phyloP scores from a whole-genome alignment of 2,113 vertebrate genomes.

The Etheostoma cragini region DNA sequence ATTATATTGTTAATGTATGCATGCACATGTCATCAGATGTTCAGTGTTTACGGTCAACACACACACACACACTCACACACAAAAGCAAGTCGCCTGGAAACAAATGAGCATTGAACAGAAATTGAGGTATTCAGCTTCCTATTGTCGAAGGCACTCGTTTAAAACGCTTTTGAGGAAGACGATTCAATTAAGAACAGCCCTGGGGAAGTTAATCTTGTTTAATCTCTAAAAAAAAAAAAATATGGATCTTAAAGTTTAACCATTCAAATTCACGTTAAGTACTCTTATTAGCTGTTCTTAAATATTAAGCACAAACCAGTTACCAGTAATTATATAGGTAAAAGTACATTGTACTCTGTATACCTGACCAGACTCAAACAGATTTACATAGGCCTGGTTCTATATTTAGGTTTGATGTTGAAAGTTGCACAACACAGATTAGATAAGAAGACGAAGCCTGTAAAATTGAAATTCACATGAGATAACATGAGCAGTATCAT shows the following conservation, averaged over 20 bases:
- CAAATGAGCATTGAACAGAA: slow-evolving; percentile 47
- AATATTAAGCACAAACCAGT: neutral
- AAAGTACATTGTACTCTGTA: neutral
- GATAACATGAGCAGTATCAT: slow-evolving; percentile 10
- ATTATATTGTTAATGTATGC: slow-evolving; percentile 22
- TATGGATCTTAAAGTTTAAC: neutral
- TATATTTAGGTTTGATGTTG: slow-evolving; percentile 31
- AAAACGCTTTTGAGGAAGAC: slow-evolving; percentile 37
- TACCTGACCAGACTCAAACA: neutral
- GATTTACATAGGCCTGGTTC: slow-evolving; percentile 10
- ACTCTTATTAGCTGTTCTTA: slow-evolving; percentile 1
- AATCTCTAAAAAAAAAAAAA: neutral
- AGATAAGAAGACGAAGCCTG: slow-evolving; percentile 17
- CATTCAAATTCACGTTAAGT: neutral
- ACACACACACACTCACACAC: slow-evolving; percentile 60
- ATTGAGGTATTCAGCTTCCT: slow-evolving; percentile 41
- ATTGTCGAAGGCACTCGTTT: slow-evolving; percentile 18
- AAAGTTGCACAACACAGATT: slow-evolving; percentile 1
- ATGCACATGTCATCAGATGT: slow-evolving; percentile 44
- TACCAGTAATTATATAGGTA: neutral
- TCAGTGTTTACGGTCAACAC: slow-evolving; percentile 62
- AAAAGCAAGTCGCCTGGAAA: slow-evolving; percentile 54
- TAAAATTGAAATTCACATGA: slow-evolving; percentile 35
- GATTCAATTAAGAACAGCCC: slow-evolving; percentile 43
- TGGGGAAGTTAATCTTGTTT: neutral